A percentile compares a stretch with the other conserved stretches of the same genome.
Conservation (phyloP, 2,888 invertebrate species). For the Drosophila histrio region DNA sequence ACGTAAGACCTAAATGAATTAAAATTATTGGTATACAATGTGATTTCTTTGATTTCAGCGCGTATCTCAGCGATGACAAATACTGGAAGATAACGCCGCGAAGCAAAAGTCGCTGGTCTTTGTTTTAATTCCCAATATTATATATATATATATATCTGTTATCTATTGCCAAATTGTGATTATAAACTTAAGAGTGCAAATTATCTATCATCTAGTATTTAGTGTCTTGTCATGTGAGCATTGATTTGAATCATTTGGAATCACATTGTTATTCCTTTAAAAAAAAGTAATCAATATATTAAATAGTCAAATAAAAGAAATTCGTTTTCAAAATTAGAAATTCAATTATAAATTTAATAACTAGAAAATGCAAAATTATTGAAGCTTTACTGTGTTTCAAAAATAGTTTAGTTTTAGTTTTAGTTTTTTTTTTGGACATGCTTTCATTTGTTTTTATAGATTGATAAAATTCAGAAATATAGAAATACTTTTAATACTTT, state of each 20-base stretch:
- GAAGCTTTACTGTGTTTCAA: background rate
- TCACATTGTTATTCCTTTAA: background rate
- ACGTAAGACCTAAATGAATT: slow-evolving; percentile 39
- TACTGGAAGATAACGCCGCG: slow-evolving; percentile 86
- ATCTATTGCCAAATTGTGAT: slow-evolving; percentile 41
- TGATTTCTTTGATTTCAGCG: slow-evolving; percentile 78
- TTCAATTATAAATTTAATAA: background rate
- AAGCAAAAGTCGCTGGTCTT: slow-evolving; percentile 64
- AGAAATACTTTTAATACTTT: background rate
- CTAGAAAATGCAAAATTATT: background rate
- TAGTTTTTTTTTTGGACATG: background rate
- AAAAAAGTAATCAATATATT: background rate
- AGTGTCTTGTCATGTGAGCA: background rate
- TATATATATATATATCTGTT: too few relatives aligned
- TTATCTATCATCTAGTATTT: background rate
- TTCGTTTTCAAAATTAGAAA: background rate
- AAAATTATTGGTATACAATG: too few relatives aligned
- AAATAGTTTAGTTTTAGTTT: too few relatives aligned
- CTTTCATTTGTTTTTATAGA: background rate
- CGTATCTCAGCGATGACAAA: slow-evolving; percentile 86
- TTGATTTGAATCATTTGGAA: background rate
- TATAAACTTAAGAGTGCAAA: slow-evolving; percentile 2
- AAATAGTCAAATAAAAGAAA: too few relatives aligned
- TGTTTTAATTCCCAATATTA: slow-evolving; percentile 44
- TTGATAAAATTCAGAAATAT: background rate